phyloP scores from a whole-genome alignment of 2,797 vertebrate genomes.

The Sebastes itinus region DNA sequence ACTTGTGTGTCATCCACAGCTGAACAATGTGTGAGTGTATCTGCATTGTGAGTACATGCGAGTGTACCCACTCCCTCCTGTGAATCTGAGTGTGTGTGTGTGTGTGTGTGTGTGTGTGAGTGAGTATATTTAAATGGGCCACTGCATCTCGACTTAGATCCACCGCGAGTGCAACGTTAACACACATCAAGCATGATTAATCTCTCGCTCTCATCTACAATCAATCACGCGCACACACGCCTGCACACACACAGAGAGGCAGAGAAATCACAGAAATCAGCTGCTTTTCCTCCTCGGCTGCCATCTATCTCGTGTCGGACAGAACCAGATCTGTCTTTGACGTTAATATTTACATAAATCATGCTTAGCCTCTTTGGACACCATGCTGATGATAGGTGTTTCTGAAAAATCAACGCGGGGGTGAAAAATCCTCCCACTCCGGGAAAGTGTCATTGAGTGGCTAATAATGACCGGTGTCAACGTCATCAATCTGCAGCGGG shows the following conservation, averaged over 20 bases:
- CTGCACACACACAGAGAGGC: slow-evolving; percentile 16
- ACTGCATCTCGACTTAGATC: slow-evolving; percentile 78
- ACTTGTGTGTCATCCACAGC: not conserved
- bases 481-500: slow-evolving; percentile 63
- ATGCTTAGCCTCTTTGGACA: slow-evolving; percentile 80
- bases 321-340: slow-evolving; percentile 79
- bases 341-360: slow-evolving; percentile 85
- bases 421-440: slow-evolving; percentile 61
- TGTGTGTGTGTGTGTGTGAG: slow-evolving; percentile 25
- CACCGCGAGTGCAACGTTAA: slow-evolving; percentile 77
- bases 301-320: slow-evolving; percentile 80
- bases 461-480: slow-evolving; percentile 77
- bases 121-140: slow-evolving; percentile 74
- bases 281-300: slow-evolving; percentile 76
- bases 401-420: slow-evolving; percentile 64
- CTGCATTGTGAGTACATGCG: not conserved
- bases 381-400: slow-evolving; percentile 74
- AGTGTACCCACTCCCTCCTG: slow-evolving; percentile 4
- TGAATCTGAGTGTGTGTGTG: not conserved
- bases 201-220: slow-evolving; percentile 79
- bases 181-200: slow-evolving; percentile 84
- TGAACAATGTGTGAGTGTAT: slow-evolving; percentile 12
- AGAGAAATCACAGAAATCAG: slow-evolving; percentile 85
- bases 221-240: slow-evolving; percentile 78
- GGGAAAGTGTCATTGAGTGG: slow-evolving; percentile 69